These are phyloP conservation scores for Tapirus indicus DNA, from an alignment of 2,797 vertebrate genomes.

Conservation along the genomic window DNA sequence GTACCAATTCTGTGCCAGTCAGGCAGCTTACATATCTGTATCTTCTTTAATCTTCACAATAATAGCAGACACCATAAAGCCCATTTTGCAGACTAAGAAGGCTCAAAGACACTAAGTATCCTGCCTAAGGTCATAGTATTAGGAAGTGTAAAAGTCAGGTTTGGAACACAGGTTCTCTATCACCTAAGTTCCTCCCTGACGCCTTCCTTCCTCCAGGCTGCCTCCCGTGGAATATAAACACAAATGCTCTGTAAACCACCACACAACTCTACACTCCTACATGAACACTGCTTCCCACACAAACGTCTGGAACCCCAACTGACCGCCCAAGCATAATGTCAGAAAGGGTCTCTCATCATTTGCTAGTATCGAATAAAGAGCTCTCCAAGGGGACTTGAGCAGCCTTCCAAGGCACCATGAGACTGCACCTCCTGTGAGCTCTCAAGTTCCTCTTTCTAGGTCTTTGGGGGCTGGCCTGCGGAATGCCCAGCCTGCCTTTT, in stretches of 20 bases:
- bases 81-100: not conserved
- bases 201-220: not conserved
- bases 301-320: not conserved
- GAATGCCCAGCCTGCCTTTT: not conserved
- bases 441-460: slow-evolving; percentile 2
- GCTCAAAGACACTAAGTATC: not conserved
- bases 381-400: not conserved
- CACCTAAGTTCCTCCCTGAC: not conserved
- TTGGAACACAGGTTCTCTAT: not conserved
- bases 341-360: not conserved
- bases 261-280: not conserved
- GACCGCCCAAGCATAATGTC: not conserved
- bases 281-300: not conserved
- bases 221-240: not conserved
- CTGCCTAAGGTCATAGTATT: not conserved
- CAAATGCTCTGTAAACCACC: not conserved
- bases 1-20: not conserved
- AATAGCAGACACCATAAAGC: not conserved
- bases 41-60: not conserved
- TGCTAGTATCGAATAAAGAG: not conserved
- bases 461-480: not conserved
- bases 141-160: not conserved
- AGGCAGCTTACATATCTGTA: not conserved
- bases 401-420: not conserved
- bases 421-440: not conserved